Evolutionary conservation across 2,888 invertebrate genomes (phyloP), one percentile per base, ranked within the genome.

Genomic region (Aporophyla lueneburgensis): DNA sequence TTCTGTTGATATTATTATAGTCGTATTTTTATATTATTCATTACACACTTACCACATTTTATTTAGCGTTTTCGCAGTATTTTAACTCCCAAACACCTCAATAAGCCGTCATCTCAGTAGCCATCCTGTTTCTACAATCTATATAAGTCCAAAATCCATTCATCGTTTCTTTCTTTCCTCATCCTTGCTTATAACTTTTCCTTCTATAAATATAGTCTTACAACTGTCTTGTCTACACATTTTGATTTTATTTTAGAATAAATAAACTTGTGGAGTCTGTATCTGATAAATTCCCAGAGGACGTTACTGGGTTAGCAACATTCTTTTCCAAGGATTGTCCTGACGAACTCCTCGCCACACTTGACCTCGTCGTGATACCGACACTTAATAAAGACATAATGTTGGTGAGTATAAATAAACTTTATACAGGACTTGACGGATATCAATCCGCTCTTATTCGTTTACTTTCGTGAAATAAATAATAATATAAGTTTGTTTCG

Each of bases 271-370:
- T 51, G 65, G 74, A 40, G 40, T 58, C 62, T n/a, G 51, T 54
- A 24, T 19, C 76, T 14, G 76, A 74, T 40, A 40, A 61, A 21
- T 51, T 75, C 43, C 75, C 76, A 14, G 43, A 67, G 5, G 40
- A 74, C n/a, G 43, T 62, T 51, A 58, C 51, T 58, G 76, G 75
- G 24, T 51, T 77, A 43, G 56, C n/a, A 12, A 51, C 62, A 58
- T 77, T 77, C 46, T 75, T 58, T 40, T 58, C 75, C 24, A 16
- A 19, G 2, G 24, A 58, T 10, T n/a, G 21, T 12, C 0, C 61
- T 27, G 74, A 82, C 54, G 85, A 83, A 61, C 72, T 86, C 10
- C 19, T 74, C 68, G 81, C 78, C 1, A 77, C 72, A 10, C 56
- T 71, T n/a, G 80, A 84, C 4, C 19, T 78, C 5, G 63, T 83